Evolutionary conservation across 2,113 vertebrate genomes (phyloP), one percentile per base, ranked within the genome.

Genomic region (Climacteris rufus): DNA sequence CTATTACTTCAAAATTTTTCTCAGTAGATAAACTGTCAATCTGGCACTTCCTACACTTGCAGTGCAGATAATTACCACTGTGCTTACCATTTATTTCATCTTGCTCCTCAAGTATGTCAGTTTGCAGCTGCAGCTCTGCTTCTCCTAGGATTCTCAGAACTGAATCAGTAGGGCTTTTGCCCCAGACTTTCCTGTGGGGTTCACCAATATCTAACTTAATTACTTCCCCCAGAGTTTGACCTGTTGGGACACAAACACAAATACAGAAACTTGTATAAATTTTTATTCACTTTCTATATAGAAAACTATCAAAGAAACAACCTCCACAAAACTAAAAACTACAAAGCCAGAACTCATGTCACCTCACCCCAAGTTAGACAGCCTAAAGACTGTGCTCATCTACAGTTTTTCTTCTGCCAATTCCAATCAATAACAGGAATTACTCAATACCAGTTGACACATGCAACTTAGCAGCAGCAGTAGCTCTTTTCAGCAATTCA

Each of bases 81-180:
- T 70, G 9, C 97, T 98, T 92, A 98, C 98, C 98, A 74, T 66
- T 96, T 76, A 59, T 79, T 85, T 94, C 44, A 63, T 96, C 94
- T 86, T 92, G 75, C 5, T 96, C 97, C 88, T 98, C 98, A n/a
- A 99, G 94, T 30, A 98, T 83, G 93, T 98, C 98, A 1, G 98
- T 99, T 85, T 99, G 98, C 39, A 98, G 97, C 93, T 99, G 99
- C 77, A 99, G 98, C 81, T 99, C 98, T 39, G 98, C 99, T 97
- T 99, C 98, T 90, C 98, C 98, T 15, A 99, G 98, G 54, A 99
- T 96, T 91, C 97, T 98, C 50, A 99, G 90, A 90, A 99, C 98
- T 50, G 98, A 98, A 64, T 98, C 97, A 71, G 98, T 98, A 31
- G 98, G 98, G 88, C 97, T 98, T 94, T 95, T 98, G 28, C 98